These are phyloP conservation scores for Drosophila conformis DNA, from an alignment of 2,888 invertebrate genomes.

Conservation along the genomic window DNA sequence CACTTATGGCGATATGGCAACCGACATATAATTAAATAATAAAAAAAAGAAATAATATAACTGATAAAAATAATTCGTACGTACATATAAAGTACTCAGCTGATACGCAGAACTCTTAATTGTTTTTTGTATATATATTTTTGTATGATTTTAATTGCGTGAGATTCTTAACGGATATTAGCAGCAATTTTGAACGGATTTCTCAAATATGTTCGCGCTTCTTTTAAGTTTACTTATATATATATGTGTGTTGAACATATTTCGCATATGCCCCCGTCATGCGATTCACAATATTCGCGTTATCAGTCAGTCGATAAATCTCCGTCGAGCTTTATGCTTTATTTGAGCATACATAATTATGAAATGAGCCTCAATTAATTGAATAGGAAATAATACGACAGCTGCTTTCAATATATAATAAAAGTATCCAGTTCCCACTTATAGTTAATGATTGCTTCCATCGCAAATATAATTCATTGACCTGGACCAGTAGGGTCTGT, in stretches of 20 bases:
- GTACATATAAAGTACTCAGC: not conserved
- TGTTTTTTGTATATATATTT: not conserved
- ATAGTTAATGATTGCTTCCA: not conserved
- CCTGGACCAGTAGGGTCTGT: not conserved
- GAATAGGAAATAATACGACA: not conserved
- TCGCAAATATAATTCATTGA: not conserved
- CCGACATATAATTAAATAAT: slow-evolving; percentile 21
- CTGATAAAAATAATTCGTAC: slow-evolving; percentile 6
- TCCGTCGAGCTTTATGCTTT: slow-evolving; percentile 19
- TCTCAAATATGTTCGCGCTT: not conserved
- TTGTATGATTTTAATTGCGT: slow-evolving; percentile 11
- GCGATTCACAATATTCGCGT: slow-evolving; percentile 12
- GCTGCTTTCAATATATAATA: not conserved
- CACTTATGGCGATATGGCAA: slow-evolving; percentile 21
- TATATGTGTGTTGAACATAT: slow-evolving; percentile 10
- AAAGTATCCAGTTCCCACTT: not conserved
- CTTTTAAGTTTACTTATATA: no score
- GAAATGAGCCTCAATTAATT: slow-evolving; percentile 14
- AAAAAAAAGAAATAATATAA: slow-evolving; percentile 14
- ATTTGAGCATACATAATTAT: slow-evolving; percentile 42
- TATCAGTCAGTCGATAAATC: slow-evolving; percentile 53
- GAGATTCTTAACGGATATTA: slow-evolving; percentile 11
- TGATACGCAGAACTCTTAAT: slow-evolving; percentile 12
- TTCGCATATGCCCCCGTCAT: slow-evolving; percentile 62
- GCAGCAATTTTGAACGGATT: not conserved